Evolutionary conservation across 2,113 vertebrate species (phyloP).

Genomic region (Elanoides forficatus): DNA sequence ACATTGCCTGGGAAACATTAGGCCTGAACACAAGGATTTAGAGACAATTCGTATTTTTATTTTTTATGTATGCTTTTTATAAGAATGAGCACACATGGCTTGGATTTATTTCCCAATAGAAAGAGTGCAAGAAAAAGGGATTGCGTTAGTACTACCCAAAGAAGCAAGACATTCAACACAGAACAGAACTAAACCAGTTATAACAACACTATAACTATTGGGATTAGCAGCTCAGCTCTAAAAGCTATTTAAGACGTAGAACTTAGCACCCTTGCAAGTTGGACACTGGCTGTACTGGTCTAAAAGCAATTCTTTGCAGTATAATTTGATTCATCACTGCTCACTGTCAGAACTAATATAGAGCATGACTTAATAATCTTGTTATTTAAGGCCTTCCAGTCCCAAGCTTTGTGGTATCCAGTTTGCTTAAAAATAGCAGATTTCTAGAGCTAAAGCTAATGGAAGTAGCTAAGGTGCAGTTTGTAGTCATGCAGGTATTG

Average conservation of each 20-base stretch:
- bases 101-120: slow-evolving; percentile 5
- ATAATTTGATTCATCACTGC: not conserved
- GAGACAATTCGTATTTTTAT: not conserved
- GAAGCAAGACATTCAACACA: not conserved
- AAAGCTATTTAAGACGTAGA: not conserved
- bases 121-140: not conserved
- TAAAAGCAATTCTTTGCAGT: not conserved
- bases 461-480: not conserved
- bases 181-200: not conserved
- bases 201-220: not conserved
- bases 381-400: not conserved
- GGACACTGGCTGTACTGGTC: not conserved
- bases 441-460: not conserved
- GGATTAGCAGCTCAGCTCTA: not conserved
- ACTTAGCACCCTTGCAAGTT: not conserved
- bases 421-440: not conserved
- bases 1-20: not conserved
- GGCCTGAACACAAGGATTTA: not conserved
- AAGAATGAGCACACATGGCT: not conserved
- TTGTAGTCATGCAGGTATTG: not conserved
- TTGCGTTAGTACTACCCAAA: not conserved
- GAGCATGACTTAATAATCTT: not conserved
- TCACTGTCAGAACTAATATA: not conserved
- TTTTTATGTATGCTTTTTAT: slow-evolving; percentile 9
- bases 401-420: not conserved